phyloP scores from a whole-genome alignment of 2,888 invertebrate species.

The Leucania comma region DNA sequence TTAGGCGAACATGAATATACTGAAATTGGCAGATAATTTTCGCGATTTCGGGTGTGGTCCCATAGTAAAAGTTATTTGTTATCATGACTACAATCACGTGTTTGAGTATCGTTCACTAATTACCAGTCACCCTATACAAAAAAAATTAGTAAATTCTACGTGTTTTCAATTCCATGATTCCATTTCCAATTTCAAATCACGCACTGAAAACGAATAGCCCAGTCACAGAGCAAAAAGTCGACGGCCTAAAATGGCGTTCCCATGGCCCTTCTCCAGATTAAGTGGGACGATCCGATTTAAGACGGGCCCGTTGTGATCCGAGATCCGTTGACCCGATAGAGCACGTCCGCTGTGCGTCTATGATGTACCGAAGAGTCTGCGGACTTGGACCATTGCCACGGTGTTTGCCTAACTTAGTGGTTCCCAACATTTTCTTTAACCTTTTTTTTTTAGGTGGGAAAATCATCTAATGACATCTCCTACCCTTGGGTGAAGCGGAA shows the following conservation, averaged over 20 bases:
- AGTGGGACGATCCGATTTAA: slow-evolving; percentile 63
- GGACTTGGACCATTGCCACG: slow-evolving; percentile 57
- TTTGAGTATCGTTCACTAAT: too few species aligned
- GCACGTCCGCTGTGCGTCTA: slow-evolving; percentile 57
- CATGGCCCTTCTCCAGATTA: slow-evolving; percentile 52
- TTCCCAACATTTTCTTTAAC: neutral
- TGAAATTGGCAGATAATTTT: too few species aligned
- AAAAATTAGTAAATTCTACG: slow-evolving; percentile 4
- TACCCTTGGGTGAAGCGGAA: too few species aligned
- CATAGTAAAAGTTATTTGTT: too few species aligned
- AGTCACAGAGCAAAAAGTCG: slow-evolving; percentile 32
- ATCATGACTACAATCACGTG: too few species aligned
- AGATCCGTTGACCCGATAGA: slow-evolving; percentile 55
- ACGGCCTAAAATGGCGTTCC: slow-evolving; percentile 38
- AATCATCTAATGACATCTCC: too few species aligned
- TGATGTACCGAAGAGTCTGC: slow-evolving; percentile 31
- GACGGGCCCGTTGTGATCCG: slow-evolving; percentile 44
- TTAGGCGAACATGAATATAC: too few species aligned
- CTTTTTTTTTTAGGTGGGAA: too few species aligned
- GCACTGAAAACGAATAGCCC: slow-evolving; percentile 23
- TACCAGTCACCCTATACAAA: too few species aligned
- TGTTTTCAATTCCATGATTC: slow-evolving; percentile 15
- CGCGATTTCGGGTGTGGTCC: too few species aligned
- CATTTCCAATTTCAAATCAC: slow-evolving; percentile 36
- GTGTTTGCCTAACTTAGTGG: slow-evolving; percentile 37